phyloP scores from a whole-genome alignment of 2,888 invertebrate genomes.

The Seira ritae region DNA sequence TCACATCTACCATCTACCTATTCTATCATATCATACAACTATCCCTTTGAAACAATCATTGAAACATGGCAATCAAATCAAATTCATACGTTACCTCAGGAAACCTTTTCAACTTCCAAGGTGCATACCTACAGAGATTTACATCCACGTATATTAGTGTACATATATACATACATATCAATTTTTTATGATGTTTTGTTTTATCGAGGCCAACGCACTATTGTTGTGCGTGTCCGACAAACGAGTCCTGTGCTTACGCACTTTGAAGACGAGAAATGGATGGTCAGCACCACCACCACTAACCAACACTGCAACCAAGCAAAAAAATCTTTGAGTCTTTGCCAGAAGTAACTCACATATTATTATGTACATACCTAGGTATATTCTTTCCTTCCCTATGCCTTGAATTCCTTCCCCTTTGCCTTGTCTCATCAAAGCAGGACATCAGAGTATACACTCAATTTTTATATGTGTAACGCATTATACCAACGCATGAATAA shows the following conservation, averaged over 20 bases:
- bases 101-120: too few relatives aligned
- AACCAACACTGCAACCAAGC: neutral
- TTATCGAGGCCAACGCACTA: slow-evolving; percentile 40
- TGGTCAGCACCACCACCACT: neutral
- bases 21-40: too few relatives aligned
- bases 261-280: neutral
- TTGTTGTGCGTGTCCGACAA: slow-evolving; percentile 37
- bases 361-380: neutral
- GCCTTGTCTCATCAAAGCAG: slow-evolving; percentile 26
- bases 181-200: neutral
- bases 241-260: neutral
- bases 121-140: neutral
- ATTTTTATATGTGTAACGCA: too few relatives aligned
- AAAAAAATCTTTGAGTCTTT: neutral
- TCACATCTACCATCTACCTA: neutral
- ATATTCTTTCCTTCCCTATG: neutral
- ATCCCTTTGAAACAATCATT: neutral
- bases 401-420: slow-evolving; percentile 26
- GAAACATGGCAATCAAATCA: neutral
- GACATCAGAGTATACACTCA: neutral
- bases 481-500: too few relatives aligned
- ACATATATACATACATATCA: neutral
- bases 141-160: neutral
- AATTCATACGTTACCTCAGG: too few relatives aligned
- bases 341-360: neutral